Evolutionary conservation across 2,888 invertebrate species (phyloP), one percentile per base, ranked within the genome.

Genomic region (Parasteatoda lunata): DNA sequence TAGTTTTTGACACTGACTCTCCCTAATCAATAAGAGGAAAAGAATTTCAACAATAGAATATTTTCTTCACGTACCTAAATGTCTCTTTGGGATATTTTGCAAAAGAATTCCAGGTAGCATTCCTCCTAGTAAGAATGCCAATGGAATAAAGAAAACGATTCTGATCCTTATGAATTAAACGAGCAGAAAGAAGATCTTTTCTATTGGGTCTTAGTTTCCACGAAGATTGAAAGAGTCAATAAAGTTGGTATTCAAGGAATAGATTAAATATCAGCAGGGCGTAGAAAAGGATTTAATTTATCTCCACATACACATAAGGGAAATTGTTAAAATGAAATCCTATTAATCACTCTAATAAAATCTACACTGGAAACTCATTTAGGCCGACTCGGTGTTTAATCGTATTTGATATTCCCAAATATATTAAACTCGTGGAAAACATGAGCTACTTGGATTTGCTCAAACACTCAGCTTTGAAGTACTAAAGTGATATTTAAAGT

Each of bases 151-250:
- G 59, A 59, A 59, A 59, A 9, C n/a, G 9, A 9, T n/a, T n/a
- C n/a, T 13, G 11, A 59, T 59, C 4, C 3, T n/a, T n/a, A 59
- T 13, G 59, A 59, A 59, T 59, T 59, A 59, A 9, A n/a, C 59
- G 9, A 9, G 11, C 59, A 13, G 59, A 59, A 13, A 13, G 59
- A n/a, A 59, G 59, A 59, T 59, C 11, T n/a, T 9, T 59, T n/a
- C 9, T 59, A 13, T n/a, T 13, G n/a, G 59, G 59, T 13, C 30
- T 30, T 30, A 59, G 59, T 59, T n/a, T 59, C 11, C 59, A 59
- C 59, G 59, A 59, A n/a, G 52, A 70, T 69, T 54, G 69, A 59
- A 70, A 51, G 78, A 70, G 70, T 64, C 59, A 78, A 68, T 70
- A 9, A 59, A 68, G 52, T 52, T 15, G 70, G 45, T 11, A 45